These are phyloP conservation scores for Piliocolobus tephrosceles DNA, from an alignment of 2,113 vertebrate genomes.

Conservation along the genomic window DNA sequence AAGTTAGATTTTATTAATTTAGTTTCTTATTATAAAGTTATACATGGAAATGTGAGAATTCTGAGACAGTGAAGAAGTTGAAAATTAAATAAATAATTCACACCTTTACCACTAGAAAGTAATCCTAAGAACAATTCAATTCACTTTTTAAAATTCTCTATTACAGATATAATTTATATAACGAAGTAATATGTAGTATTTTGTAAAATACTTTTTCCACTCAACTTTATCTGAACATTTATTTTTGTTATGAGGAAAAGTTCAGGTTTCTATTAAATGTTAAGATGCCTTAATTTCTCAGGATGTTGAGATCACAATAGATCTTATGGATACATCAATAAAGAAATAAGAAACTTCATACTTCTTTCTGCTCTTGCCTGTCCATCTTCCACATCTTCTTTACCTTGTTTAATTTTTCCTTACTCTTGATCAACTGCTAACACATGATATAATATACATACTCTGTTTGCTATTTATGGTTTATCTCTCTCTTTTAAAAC, in stretches of 20 bases:
- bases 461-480: not conserved
- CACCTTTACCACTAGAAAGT: not conserved
- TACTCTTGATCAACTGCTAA: not conserved
- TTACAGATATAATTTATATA: not conserved
- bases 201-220: not conserved
- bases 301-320: not conserved
- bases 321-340: not conserved
- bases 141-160: not conserved
- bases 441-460: not conserved
- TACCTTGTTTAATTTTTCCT: not conserved
- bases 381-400: not conserved
- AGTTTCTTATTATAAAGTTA: not conserved
- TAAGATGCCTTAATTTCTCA: not conserved
- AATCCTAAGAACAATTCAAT: not conserved
- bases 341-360: not conserved
- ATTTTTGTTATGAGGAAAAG: not conserved
- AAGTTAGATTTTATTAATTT: not conserved
- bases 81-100: not conserved
- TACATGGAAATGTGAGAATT: not conserved
- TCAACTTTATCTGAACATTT: not conserved
- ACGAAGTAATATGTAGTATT: not conserved
- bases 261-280: not conserved
- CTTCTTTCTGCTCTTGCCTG: not conserved
- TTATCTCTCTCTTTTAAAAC: not conserved
- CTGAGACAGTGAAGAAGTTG: not conserved